Base-by-base conservation (phyloP, 2,113 vertebrate species). In the Lagenorhynchus albirostris region DNA sequence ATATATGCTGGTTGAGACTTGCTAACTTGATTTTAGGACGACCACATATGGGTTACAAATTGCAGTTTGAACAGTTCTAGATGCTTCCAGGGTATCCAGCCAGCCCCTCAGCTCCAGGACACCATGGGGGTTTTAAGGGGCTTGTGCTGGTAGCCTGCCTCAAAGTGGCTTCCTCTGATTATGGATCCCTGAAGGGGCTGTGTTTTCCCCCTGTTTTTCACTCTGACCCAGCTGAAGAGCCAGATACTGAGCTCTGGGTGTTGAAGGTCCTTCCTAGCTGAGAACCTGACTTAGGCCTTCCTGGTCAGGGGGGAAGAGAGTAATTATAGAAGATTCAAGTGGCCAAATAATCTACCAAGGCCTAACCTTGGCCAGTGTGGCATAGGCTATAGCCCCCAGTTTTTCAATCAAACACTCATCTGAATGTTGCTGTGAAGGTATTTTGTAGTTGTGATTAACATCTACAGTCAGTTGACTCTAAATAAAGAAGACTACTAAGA, bases 11-110 rank as follows among this genome's bases (percentile, higher is more conserved):
- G 18, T 36, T 1, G 55, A 94, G 41, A 55, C 10, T 93, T 63
- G 33, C n/a, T 91, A 81, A n/a, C 55, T 79, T 77, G 41, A 96
- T 94, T 88, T 79, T 95, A 53, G 36, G 44, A 83, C 10, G 91
- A 55, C 65, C 53, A 67, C 53, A 5, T 14, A 31, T 76, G 29
- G 36, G 26, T 77, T 23, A 71, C 50, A 41, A 76, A 26, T 58
- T 77, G 41, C 33, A 81, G 44, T 41, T 92, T 92, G 70, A 88
- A 73, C 12, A 89, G 14, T 82, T 87, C 31, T 77, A 96, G 55
- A 84, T 67, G 71, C 38, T 96, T 58, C 21, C 20, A 50, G 21
- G 14, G 36, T 21, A 89, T 60, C 3, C 31, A 81, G 58, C 9
- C 55, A 65, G 11, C 41, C 58, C 31, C 8, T 62, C 86, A 92